phyloP scores from a whole-genome alignment of 2,113 vertebrate genomes.

The Bungarus multicinctus region DNA sequence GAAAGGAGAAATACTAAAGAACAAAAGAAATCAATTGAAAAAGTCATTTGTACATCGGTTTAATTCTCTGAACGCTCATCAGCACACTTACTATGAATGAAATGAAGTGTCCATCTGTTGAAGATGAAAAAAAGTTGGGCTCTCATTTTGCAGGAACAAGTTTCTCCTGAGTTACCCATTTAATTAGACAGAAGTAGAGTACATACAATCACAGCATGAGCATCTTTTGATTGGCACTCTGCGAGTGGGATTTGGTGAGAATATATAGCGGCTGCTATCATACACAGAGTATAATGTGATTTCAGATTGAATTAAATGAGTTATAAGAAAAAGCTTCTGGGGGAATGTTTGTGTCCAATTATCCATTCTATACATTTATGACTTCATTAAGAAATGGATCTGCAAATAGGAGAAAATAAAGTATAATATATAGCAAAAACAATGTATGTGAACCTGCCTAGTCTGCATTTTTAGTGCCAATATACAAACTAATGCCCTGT shows the following conservation, averaged over 20 bases:
- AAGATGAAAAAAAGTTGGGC: neutral
- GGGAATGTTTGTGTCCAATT: slow-evolving; percentile 21
- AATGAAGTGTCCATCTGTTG: neutral
- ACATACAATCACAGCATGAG: neutral
- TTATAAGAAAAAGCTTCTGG: neutral
- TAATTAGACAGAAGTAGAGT: slow-evolving; percentile 26
- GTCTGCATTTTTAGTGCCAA: neutral
- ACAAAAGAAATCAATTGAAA: neutral
- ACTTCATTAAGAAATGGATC: neutral
- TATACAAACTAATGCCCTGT: neutral
- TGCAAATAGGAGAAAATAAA: neutral
- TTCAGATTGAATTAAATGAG: slow-evolving; percentile 7
- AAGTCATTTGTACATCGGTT: neutral
- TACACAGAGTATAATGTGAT: slow-evolving; percentile 12
- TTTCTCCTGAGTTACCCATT: slow-evolving; percentile 32
- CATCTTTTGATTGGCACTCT: neutral
- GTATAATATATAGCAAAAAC: neutral
- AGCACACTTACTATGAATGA: slow-evolving; percentile 10
- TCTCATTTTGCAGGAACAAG: neutral
- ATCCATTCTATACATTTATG: neutral
- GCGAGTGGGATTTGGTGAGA: slow-evolving; percentile 6
- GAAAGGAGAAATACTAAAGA: neutral
- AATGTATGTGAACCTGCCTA: no score
- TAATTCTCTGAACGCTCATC: neutral
- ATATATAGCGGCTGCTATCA: neutral